Percentiles rank a stretch among this genome's conserved stretches.
Conservation (phyloP, 2,113 vertebrate species). For the Pogonocichla stellata region DNA sequence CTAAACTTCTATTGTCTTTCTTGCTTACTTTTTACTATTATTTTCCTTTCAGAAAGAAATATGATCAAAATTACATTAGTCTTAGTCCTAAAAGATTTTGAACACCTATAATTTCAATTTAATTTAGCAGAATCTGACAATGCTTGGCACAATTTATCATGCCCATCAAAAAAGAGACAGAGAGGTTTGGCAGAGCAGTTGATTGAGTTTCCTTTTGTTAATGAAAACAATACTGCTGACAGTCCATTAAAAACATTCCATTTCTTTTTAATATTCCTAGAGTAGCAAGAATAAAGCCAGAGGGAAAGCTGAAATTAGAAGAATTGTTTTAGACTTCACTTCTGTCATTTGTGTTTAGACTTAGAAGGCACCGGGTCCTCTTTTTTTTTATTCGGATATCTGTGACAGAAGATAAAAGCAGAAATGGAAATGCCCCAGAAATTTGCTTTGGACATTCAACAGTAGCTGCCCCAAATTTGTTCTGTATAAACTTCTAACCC, state of each 20-base stretch:
- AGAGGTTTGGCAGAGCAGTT: slow-evolving; percentile 36
- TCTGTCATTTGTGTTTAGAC: not conserved
- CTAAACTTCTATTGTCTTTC: slow-evolving; percentile 7
- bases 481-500: not conserved
- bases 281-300: slow-evolving; percentile 34
- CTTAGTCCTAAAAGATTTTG: slow-evolving; percentile 25
- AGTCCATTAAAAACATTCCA: slow-evolving; percentile 28
- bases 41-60: slow-evolving; percentile 23
- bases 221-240: slow-evolving; percentile 48
- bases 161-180: slow-evolving; percentile 36
- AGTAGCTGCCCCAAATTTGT: not conserved
- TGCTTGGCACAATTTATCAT: slow-evolving; percentile 18
- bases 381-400: not conserved
- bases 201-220: slow-evolving; percentile 59
- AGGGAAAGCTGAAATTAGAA: slow-evolving; percentile 23
- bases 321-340: slow-evolving; percentile 2
- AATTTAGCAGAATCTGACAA: slow-evolving; percentile 29
- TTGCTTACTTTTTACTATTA: not conserved
- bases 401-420: not conserved
- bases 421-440: not conserved
- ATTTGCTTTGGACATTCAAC: not conserved
- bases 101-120: slow-evolving; percentile 41
- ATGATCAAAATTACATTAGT: not conserved
- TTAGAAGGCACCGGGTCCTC: not conserved
- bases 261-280: slow-evolving; percentile 42